Conservation (phyloP, 2,797 vertebrate species). For the Gymnoscopelus braueri region DNA sequence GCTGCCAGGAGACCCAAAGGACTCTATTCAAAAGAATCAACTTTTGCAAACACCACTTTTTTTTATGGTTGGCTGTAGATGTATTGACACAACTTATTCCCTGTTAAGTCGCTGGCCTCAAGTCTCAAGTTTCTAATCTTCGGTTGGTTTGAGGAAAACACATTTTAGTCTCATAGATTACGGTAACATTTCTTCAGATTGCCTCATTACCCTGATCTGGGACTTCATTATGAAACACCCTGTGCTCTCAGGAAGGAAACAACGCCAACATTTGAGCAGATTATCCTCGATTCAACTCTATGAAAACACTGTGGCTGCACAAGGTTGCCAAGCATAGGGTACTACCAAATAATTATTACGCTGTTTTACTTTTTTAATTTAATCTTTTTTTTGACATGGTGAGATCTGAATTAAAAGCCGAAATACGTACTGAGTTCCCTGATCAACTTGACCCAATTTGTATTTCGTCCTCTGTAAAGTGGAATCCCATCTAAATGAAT, state of each 20-base stretch:
- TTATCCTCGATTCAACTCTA: neutral
- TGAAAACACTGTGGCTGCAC: neutral
- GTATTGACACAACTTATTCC: conserved; percentile 1
- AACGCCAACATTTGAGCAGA: too few species aligned
- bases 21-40: conserved; percentile 11
- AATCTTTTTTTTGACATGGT: conserved; percentile 40
- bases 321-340: conserved; percentile 6
- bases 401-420: conserved; percentile 26
- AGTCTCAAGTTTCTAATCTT: conserved; percentile 6
- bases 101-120: neutral
- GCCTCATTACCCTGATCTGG: conserved; percentile 4
- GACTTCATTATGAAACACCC: conserved; percentile 31
- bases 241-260: conserved; percentile 3
- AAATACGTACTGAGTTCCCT: conserved; percentile 33
- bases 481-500: conserved; percentile 36
- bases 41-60: neutral
- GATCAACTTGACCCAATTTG: conserved; percentile 51
- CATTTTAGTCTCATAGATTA: conserved; percentile 25
- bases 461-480: conserved; percentile 17
- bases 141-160: neutral
- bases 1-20: conserved; percentile 21
- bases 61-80: neutral
- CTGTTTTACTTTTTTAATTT: conserved; percentile 14
- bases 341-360: neutral
- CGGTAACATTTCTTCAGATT: conserved; percentile 4